Percentiles rank a stretch among this genome's conserved stretches.
These are phyloP conservation scores for Pelusios castaneus DNA, from an alignment of 2,113 vertebrate species.

Conservation along the genomic window DNA sequence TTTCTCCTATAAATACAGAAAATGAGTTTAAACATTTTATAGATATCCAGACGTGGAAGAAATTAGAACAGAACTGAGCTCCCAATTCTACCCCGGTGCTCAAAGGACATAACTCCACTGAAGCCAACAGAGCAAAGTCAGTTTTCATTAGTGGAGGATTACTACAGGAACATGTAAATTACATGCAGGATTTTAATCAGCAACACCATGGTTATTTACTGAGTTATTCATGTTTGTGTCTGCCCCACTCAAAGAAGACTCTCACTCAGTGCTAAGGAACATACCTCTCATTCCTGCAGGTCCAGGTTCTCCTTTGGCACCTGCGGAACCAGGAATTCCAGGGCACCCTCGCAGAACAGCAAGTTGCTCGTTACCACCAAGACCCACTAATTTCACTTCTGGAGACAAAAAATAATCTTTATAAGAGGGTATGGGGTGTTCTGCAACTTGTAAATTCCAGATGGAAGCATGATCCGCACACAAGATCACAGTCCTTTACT, in stretches of 20 bases:
- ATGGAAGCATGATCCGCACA: background rate
- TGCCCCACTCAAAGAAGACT: background rate
- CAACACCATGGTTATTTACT: background rate
- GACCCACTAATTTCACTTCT: conserved; percentile 54
- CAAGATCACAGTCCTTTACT: background rate
- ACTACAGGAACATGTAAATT: background rate
- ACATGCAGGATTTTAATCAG: background rate
- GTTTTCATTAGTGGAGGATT: background rate
- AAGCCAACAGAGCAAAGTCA: background rate
- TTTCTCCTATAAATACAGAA: background rate
- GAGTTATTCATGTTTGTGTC: background rate
- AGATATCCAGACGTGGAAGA: background rate
- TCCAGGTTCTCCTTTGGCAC: conserved; percentile 47
- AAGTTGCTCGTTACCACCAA: conserved; percentile 5
- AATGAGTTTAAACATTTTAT: background rate
- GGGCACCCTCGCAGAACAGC: conserved; percentile 54
- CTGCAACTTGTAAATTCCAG: background rate
- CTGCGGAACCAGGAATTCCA: conserved; percentile 39
- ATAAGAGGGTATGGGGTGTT: background rate
- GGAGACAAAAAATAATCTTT: background rate
- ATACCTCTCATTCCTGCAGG: conserved; percentile 48
- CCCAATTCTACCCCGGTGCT: background rate
- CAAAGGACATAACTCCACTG: background rate
- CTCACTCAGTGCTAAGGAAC: background rate
- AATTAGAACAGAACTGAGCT: background rate